Evolutionary conservation across 2,113 vertebrate species (phyloP), one percentile per base, ranked within the genome.

Genomic region (Lophochroa leadbeateri): DNA sequence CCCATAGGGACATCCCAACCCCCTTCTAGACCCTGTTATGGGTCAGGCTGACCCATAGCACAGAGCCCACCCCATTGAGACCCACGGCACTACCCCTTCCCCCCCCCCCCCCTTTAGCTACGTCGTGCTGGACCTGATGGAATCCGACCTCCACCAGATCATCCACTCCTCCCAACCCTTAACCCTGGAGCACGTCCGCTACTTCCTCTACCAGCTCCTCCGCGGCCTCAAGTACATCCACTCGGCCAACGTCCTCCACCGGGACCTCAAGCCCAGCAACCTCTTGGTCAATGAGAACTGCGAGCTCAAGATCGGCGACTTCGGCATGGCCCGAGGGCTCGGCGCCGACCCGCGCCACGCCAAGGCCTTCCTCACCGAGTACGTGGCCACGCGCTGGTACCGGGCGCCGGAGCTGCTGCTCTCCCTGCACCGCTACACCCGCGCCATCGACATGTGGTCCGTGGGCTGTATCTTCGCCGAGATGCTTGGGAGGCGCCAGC

Each of bases 191-290:
- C 99, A 99, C 52, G 99, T 99, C 0, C 99, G 99, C 43, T 99
- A 99, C 96, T 99, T 99, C 96, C 97, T 99, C 3, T 99, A 99
- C 94, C 99, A 99, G 86, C 98, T 99, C 7, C 98, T 99, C 2
- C 98, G 99, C 10, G 99, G 99, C 70, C 98, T 99, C 67, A 99
- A 99, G 92, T 99, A 99, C 87, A 98, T 99, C 97, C 99, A 99
- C 96, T 99, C 99, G 1, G 99, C 99, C 96, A 99, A 99, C 57
- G 99, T 99, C 80, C 99, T 99, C 25, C 99, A 99, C 96, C 99
- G 99, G 0, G 99, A 99, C 96, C 99, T 99, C 37, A 99, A 99
- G 47, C 99, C 99, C 16, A 98, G 98, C 87, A 99, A 99, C 97
- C 98, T 99, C 8, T 21, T 99, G 95, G 99, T 99, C 65, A 99